Base-by-base conservation (phyloP, 2,113 vertebrate genomes). In the Oxygymnocypris stewartii region DNA sequence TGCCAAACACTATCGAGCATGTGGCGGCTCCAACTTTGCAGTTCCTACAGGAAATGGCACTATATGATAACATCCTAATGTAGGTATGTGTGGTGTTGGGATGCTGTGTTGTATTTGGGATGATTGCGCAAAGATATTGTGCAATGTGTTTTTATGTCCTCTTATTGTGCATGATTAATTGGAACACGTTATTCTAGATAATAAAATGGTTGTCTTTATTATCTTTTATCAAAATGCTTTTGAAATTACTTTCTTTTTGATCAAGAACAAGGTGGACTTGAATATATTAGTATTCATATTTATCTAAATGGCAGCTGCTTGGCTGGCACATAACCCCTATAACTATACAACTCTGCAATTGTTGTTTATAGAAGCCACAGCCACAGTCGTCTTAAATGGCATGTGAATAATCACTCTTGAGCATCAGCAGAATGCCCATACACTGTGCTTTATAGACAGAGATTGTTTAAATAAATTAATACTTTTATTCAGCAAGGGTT, bases 1-100 rank as follows among this genome's bases (percentile, higher is more conserved):
- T 86, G 86, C 88, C 88, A 88, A 87, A 87, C 81, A n/a, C 40
- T 54, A 31, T 86, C 40, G 42, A 87, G 65, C 65, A 79, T 82
- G 80, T 83, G 74, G 65, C 61, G 54, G 63, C 79, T 75, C 73
- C 42, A 69, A 57, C 67, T 82, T 82, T 57, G 28, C 63, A 63
- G 75, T 49, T 51, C 65, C 71, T 59, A 74, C 28, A 83, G 65
- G 51, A 85, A 69, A 69, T 69, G 69, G 40, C 42, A 10, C 6
- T 37, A 31, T 83, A 40, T 40, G 82, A 84, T 67, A 84, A 75
- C 25, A n/a, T 86, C 76, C 85, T 84, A 86, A 57, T 84, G 85
- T 44, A 77, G 31, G 23, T 42, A 44, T 42, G 65, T 47, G 63
- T 73, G 73, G n/a, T 71, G n/a, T 75, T 81, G 49, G 76, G 31